phyloP scores from a whole-genome alignment of 2,888 invertebrate species.

The Idaea biselata region DNA sequence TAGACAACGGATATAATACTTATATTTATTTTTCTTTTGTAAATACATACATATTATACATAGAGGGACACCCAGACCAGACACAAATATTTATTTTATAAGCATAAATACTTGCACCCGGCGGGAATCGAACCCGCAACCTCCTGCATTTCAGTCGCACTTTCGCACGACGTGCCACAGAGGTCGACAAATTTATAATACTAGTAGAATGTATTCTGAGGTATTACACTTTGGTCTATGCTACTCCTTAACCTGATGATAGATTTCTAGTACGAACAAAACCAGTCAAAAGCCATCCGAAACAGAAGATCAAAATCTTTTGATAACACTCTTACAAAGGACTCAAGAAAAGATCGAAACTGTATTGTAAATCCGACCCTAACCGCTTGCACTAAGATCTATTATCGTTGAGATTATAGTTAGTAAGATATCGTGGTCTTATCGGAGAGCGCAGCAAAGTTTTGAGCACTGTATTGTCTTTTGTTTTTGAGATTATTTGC shows the following conservation, averaged over 20 bases:
- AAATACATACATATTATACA: too few species aligned
- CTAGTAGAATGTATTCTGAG: too few species aligned
- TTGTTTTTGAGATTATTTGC: conserved; percentile 11
- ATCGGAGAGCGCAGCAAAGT: conserved; percentile 10
- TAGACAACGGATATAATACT: too few species aligned
- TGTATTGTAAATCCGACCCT: conserved; percentile 29
- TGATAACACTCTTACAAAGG: conserved; percentile 45
- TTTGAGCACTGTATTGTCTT: conserved; percentile 18
- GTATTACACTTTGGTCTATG: too few species aligned
- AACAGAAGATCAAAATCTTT: conserved; percentile 48
- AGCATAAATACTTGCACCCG: too few species aligned
- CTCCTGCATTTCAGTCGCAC: too few species aligned
- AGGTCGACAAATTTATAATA: too few species aligned
- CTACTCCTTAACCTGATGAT: neutral
- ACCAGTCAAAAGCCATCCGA: conserved; percentile 33
- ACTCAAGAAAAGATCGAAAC: conserved; percentile 28
- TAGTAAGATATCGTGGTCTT: conserved; percentile 14
- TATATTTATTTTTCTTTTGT: too few species aligned
- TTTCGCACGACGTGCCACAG: too few species aligned
- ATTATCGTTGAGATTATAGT: neutral
- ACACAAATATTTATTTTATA: too few species aligned
- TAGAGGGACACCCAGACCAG: too few species aligned
- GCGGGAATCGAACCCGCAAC: too few species aligned
- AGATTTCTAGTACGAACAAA: neutral
- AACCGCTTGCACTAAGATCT: neutral